These are phyloP conservation scores for Upupa epops DNA, from an alignment of 2,113 vertebrate species.

Conservation along the genomic window DNA sequence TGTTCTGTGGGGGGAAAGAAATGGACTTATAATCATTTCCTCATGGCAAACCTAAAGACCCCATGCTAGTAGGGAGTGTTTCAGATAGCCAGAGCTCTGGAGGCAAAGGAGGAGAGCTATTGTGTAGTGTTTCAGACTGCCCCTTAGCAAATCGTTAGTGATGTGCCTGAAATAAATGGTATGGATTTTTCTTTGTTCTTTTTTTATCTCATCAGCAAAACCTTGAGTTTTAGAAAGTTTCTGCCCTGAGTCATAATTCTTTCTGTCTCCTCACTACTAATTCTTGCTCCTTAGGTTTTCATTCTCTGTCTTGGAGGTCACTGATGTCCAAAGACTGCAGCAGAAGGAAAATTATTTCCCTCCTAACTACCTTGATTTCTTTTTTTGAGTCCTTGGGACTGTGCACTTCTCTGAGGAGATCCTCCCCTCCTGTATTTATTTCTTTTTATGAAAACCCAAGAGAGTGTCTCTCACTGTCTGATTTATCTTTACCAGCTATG, in stretches of 20 bases:
- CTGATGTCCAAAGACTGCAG: background rate
- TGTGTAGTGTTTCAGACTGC: fast-evolving
- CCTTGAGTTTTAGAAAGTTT: background rate
- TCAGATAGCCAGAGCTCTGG: background rate
- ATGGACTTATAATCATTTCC: background rate
- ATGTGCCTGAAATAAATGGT: background rate
- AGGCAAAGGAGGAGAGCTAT: background rate
- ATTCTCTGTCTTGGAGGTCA: slow-evolving; percentile 31
- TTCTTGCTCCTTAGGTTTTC: slow-evolving; percentile 5
- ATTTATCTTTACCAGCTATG: background rate
- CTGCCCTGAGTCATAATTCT: slow-evolving; percentile 22
- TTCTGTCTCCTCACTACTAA: background rate
- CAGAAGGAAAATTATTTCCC: background rate
- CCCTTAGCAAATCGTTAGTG: background rate
- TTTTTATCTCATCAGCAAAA: slow-evolving; percentile 10
- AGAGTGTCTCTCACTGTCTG: background rate
- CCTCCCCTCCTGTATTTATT: no score
- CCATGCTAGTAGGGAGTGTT: background rate
- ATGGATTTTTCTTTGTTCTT: background rate
- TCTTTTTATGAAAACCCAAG: background rate
- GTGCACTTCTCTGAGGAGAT: background rate
- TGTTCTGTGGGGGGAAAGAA: background rate
- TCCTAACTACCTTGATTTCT: background rate
- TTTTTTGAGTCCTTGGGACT: background rate
- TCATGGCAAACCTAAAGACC: background rate